Conservation (phyloP, 2,113 vertebrate genomes). For the Pterocles burchelli region DNA sequence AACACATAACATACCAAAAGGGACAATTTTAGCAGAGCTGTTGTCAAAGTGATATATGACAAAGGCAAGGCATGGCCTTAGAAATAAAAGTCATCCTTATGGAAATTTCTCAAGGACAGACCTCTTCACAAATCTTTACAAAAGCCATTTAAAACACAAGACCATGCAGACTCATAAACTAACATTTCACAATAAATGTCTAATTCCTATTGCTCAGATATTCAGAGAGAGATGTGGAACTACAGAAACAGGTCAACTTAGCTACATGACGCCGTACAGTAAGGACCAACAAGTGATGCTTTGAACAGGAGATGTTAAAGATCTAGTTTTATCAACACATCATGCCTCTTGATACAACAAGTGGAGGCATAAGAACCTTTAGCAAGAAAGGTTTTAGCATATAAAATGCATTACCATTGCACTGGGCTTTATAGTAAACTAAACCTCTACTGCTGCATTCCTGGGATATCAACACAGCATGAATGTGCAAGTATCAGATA, state of each 20-base stretch:
- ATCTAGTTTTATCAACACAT: background rate
- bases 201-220: background rate
- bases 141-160: background rate
- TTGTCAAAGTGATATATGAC: background rate
- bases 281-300: background rate
- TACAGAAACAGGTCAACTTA: background rate
- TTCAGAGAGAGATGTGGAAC: background rate
- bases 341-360: background rate
- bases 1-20: background rate
- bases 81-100: background rate
- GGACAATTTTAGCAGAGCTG: background rate
- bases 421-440: background rate
- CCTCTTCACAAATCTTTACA: background rate
- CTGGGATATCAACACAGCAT: background rate
- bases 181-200: background rate
- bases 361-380: background rate
- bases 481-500: background rate
- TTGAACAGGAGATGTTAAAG: background rate
- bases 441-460: background rate
- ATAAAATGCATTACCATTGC: background rate
- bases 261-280: background rate
- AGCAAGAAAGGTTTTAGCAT: background rate
- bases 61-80: background rate
- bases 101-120: slow-evolving; percentile 7
- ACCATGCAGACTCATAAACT: background rate